Base-by-base conservation (phyloP, 2,113 vertebrate species). In the Chaenocephalus aceratus region DNA sequence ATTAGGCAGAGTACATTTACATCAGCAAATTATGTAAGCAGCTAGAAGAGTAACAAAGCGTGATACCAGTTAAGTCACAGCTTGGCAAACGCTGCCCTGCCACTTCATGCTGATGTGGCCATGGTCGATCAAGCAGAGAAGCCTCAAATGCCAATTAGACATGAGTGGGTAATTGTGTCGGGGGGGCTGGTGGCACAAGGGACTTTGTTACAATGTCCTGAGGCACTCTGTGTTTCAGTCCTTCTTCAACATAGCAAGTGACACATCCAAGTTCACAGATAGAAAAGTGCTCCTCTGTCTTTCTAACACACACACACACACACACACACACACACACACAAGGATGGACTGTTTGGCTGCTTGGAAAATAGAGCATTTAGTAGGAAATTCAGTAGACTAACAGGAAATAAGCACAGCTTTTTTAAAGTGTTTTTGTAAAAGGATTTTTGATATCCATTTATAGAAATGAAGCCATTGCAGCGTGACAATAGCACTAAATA, bases 11-110 rank as follows among this genome's bases (percentile, higher is more conserved):
- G 94, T 92, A 91, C 94, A 95, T 94, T 93, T 95, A 94, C 91
- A 93, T 94, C 87, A 86, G 91, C 84, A 86, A 91, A 94, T 95
- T 94, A 94, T 93, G 93, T 93, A 95, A 95, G 91, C 87, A 91
- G 90, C 92, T 86, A 85, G 79, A 90, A 89, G 93, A 89, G 89
- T 91, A 94, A 92, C 92, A 94, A 93, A 94, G 93, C 93, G 91
- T 93, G 93, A 90, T 94, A 95, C 93, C 94, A 93, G 95, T 92
- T 93, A 93, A 94, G 91, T 94, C 94, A 92, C 94, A 95, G 94
- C 93, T 95, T 95, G 89, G 92, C 88, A 77, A 92, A 84, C 84
- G 62, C 90, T 92, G 88, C 85, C 89, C 88, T 91, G 92, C 93
- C 94, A 93, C 93, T 95, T 95, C 93, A 94, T 92, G 94, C 94